phyloP scores from a whole-genome alignment of 2,797 vertebrate genomes.

The Enteromius fasciolatus region DNA sequence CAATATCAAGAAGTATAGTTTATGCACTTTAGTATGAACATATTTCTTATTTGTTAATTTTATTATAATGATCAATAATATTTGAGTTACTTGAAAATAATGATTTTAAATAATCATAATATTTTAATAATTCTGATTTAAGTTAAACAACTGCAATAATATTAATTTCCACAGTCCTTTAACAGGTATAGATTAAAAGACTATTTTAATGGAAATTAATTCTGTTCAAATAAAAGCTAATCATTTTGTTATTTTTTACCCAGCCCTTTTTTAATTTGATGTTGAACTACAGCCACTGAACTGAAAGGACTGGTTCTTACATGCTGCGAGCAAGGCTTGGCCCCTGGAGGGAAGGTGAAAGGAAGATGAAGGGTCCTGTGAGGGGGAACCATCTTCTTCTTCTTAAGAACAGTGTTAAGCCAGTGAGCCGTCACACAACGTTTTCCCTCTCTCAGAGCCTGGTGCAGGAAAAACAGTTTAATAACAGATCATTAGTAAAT shows the following conservation, averaged over 20 bases:
- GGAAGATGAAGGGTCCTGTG: slow-evolving; percentile 92
- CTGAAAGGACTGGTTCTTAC: slow-evolving; percentile 73
- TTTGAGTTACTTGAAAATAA: background rate
- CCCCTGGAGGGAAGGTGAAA: slow-evolving; percentile 93
- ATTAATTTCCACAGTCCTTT: too few species aligned
- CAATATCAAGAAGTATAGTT: background rate
- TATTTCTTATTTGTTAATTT: too few species aligned
- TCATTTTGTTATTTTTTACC: background rate
- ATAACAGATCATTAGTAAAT: slow-evolving; percentile 20
- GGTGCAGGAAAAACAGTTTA: background rate
- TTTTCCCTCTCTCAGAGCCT: slow-evolving; percentile 93
- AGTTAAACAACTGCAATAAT: background rate
- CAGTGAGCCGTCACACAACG: slow-evolving; percentile 95
- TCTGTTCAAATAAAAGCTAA: background rate
- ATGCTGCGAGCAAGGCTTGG: slow-evolving; percentile 94
- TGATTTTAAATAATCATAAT: background rate
- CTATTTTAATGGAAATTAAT: background rate
- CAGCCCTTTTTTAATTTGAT: background rate
- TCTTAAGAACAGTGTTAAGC: slow-evolving; percentile 92
- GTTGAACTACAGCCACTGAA: background rate
- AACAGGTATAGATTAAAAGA: background rate
- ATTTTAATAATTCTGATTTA: background rate
- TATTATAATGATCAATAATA: background rate
- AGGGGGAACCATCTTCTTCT: slow-evolving; percentile 92
- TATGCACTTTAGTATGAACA: background rate